Conservation (phyloP, 2,888 invertebrate species). For the Clostera curtula region DNA sequence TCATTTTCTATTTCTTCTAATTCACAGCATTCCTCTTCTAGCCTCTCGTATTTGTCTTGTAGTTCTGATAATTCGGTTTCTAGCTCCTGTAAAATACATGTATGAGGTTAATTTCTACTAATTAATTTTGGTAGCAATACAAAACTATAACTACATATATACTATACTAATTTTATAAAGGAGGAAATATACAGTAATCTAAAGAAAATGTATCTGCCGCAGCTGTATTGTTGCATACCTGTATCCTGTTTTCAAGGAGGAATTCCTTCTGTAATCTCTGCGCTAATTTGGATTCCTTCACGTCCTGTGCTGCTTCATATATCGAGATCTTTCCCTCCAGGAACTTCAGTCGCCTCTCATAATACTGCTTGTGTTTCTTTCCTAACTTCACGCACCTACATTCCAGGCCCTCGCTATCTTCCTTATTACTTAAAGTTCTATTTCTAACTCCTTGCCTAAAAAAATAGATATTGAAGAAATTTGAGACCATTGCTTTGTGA, state of each 20-base stretch:
- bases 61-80: constrained; percentile 72
- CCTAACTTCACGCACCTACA: constrained; percentile 70
- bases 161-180: too few relatives aligned
- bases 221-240: constrained; percentile 38
- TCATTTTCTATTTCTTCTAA: constrained; percentile 86
- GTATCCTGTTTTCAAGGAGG: constrained; percentile 64
- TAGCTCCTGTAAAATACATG: constrained; percentile 53
- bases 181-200: too few relatives aligned
- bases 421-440: constrained; percentile 59
- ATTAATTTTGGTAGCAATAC: too few relatives aligned
- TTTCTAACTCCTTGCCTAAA: constrained; percentile 70
- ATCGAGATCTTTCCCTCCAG: constrained; percentile 79
- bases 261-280: constrained; percentile 78
- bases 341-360: constrained; percentile 78
- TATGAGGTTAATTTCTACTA: too few relatives aligned
- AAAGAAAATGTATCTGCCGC: too few relatives aligned
- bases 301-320: constrained; percentile 79
- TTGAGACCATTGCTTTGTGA: too few relatives aligned
- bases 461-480: too few relatives aligned
- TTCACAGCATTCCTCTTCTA: constrained; percentile 84
- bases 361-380: constrained; percentile 77
- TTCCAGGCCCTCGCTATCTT: constrained; percentile 59
- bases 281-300: constrained; percentile 75
- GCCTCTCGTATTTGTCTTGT: constrained; percentile 76
- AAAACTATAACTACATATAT: too few relatives aligned